Evolutionary conservation across 2,888 invertebrate species (phyloP).

Genomic region (Calliphora vomitoria): DNA sequence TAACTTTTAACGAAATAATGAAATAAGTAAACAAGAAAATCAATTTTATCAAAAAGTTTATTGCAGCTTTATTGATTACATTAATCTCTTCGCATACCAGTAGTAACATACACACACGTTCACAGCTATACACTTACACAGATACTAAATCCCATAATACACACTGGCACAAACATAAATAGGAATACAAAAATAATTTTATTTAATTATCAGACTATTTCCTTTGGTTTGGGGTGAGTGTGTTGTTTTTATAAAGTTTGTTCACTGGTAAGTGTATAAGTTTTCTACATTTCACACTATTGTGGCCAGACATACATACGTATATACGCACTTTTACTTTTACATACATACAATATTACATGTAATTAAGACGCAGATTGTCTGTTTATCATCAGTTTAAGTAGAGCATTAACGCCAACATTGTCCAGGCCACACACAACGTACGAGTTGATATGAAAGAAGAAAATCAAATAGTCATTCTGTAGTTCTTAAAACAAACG

Average conservation of each 20-base stretch:
- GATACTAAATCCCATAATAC: neutral
- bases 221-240: neutral
- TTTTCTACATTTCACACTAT: slow-evolving; percentile 57
- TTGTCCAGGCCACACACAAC: slow-evolving; percentile 46
- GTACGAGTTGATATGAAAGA: neutral
- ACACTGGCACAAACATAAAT: neutral
- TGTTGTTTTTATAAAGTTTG: slow-evolving; percentile 30
- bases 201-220: slow-evolving; percentile 54
- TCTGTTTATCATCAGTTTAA: slow-evolving; percentile 68
- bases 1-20: slow-evolving; percentile 75
- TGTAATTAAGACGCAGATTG: slow-evolving; percentile 68
- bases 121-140: neutral
- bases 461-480: slow-evolving; percentile 23
- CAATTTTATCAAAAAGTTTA: slow-evolving; percentile 74
- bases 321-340: neutral
- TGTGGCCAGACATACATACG: neutral
- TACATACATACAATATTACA: slow-evolving; percentile 29
- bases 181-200: slow-evolving; percentile 10
- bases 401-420: slow-evolving; percentile 64
- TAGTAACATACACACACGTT: slow-evolving; percentile 8
- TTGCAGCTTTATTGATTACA: slow-evolving; percentile 71
- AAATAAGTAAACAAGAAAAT: slow-evolving; percentile 74
- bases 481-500: slow-evolving; percentile 20
- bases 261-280: slow-evolving; percentile 18
- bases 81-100: slow-evolving; percentile 65